Base-by-base conservation (phyloP, 2,113 vertebrate species). In the Colossoma macropomum region DNA sequence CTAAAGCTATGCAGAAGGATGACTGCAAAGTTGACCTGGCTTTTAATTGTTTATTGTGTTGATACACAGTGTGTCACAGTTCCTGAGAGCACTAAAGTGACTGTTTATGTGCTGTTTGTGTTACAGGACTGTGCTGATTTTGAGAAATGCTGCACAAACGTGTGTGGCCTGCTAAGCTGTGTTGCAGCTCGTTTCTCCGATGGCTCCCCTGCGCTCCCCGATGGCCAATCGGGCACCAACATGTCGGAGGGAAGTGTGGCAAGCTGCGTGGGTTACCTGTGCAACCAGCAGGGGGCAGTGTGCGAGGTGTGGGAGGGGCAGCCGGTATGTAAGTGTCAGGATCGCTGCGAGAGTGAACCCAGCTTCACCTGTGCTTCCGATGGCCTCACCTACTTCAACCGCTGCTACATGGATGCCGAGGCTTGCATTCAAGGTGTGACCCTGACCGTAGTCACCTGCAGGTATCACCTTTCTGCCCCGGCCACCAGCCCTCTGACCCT, bases 311-410 rank as follows among this genome's bases (percentile, higher is more conserved):
- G 98, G 98, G 96, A 97, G 0, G 96, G 96, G 38, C 97, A 98
- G 80, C 97, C 97, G 0, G 93, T 97, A 72, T 99, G 98, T 91
- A 97, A 97, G 89, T 99, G 98, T 92, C 96, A 94, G 74, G 97
- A 99, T 90, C 93, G 96, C 52, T 99, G 98, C 0, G 97, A 97
- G 88, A 99, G 98, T 81, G 97, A 99, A 84, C 98, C 98, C 81
- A 96, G 94, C 86, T 99, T 99, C 91, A 99, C 97, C 1, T 99
- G 97, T 0, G 97, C 97, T 30, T 99, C 98, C 0, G 98, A 99
- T 0, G 97, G 97, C 60, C 95, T 99, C 91, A 99, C 97, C 8
- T 99, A 99, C 89, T 99, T 99, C 89, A 99, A 99, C 91, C 96
- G 93, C 85, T 99, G 98, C 94, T 99, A 97, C 93, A 98, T 99